These are phyloP conservation scores for Callospermophilus lateralis DNA, from an alignment of 2,113 vertebrate genomes.

Conservation along the genomic window DNA sequence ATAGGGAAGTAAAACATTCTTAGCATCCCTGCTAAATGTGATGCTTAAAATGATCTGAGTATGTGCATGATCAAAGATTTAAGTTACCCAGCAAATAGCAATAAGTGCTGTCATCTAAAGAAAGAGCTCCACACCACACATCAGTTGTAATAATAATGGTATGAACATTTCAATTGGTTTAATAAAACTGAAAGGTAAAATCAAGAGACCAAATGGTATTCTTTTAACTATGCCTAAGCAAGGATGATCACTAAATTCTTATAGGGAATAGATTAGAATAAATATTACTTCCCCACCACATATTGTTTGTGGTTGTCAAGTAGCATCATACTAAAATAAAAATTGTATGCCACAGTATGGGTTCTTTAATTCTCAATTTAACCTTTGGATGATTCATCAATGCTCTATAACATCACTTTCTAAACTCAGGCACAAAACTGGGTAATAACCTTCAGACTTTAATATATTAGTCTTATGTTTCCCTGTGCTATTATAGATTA, in stretches of 20 bases:
- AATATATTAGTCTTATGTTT: neutral
- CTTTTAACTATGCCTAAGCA: neutral
- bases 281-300: neutral
- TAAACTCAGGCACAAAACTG: conserved; percentile 3
- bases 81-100: conserved; percentile 17
- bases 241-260: conserved; percentile 12
- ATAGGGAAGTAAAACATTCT: conserved; percentile 28
- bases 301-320: neutral
- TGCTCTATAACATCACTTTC: neutral
- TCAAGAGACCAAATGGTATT: conserved; percentile 6
- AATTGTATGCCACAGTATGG: neutral
- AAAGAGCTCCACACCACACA: neutral
- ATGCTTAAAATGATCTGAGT: conserved; percentile 11
- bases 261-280: neutral
- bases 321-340: neutral
- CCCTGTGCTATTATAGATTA: neutral
- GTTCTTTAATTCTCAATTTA: neutral
- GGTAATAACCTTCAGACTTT: neutral
- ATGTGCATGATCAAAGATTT: neutral
- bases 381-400: neutral
- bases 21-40: neutral
- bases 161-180: neutral
- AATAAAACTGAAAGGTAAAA: neutral
- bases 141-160: neutral
- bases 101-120: neutral